These are phyloP conservation scores for Brachyopa scutellaris DNA, from an alignment of 2,888 invertebrate genomes.

Conservation along the genomic window DNA sequence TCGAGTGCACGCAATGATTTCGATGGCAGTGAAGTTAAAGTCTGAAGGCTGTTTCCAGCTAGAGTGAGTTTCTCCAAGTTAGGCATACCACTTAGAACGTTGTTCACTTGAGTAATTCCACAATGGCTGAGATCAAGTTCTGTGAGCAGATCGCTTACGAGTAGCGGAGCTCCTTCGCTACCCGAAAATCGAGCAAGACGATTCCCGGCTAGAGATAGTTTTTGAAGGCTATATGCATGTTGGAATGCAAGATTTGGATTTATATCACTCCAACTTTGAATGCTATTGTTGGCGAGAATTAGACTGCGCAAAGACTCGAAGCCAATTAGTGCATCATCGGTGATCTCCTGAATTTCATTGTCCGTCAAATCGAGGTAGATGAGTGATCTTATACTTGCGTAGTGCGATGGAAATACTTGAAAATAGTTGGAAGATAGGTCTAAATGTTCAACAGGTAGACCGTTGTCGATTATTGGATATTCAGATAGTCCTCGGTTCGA, in stretches of 20 bases:
- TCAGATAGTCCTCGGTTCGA: slow-evolving; percentile 75
- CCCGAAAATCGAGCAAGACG: slow-evolving; percentile 83
- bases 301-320: slow-evolving; percentile 84
- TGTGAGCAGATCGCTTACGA: slow-evolving; percentile 84
- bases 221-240: slow-evolving; percentile 83
- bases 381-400: slow-evolving; percentile 83
- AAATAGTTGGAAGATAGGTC: slow-evolving; percentile 86
- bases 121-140: slow-evolving; percentile 85
- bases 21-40: slow-evolving; percentile 83
- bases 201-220: slow-evolving; percentile 86
- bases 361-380: slow-evolving; percentile 83
- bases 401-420: slow-evolving; percentile 83
- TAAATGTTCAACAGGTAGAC: slow-evolving; percentile 83
- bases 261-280: slow-evolving; percentile 84
- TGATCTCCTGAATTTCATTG: slow-evolving; percentile 83
- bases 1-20: slow-evolving; percentile 83
- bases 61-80: slow-evolving; percentile 84
- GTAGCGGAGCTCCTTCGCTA: slow-evolving; percentile 82
- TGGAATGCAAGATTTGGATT: slow-evolving; percentile 83
- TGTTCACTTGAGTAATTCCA: slow-evolving; percentile 83
- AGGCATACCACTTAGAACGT: slow-evolving; percentile 81
- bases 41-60: slow-evolving; percentile 83
- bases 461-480: slow-evolving; percentile 76
- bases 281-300: slow-evolving; percentile 85
- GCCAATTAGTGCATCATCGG: slow-evolving; percentile 82